Base-by-base conservation (phyloP, 2,888 invertebrate species). In the Lutraria lutraria region DNA sequence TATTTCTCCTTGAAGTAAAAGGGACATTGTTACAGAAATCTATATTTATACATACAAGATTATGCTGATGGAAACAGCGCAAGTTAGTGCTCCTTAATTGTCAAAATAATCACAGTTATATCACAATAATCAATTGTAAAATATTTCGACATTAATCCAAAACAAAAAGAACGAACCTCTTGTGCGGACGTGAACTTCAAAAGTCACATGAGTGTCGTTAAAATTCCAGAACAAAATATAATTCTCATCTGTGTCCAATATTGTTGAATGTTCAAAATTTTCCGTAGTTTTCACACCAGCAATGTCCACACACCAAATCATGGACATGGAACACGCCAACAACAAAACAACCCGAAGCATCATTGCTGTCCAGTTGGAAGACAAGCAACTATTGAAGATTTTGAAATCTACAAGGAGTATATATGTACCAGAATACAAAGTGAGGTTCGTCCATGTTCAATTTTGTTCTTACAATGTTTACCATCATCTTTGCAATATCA, bases 101-200 rank as follows among this genome's bases (percentile, higher is more conserved):
- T n/a, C n/a, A n/a, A n/a, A 43, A 43, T 43, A 43, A 8, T 43
- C 43, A 43, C 43, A 43, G n/a, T n/a, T 43, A 43, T 43, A 43
- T 43, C 43, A 43, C 8, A n/a, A n/a, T n/a, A n/a, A n/a, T n/a
- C n/a, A n/a, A n/a, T 43, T 43, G 43, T 8, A 43, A 8, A 4
- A 43, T 43, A 43, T 43, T 43, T 43, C 43, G 43, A 43, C 43
- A 43, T n/a, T n/a, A n/a, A n/a, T n/a, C n/a, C n/a, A n/a, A n/a
- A 43, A 43, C 43, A 43, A 60, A 31, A 31, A 31, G 54, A 34
- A 13, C 60, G 29, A 34, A 60, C 99, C 99, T 34, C 79, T 80
- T 8, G 91, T 92, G 72, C 86, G 88, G 13, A 88, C 92, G 52
- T 91, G 91, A 4, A 85, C 84, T 68, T 93, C 91, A 72, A 93